A percentile compares a stretch with the other conserved stretches of the same genome.
Evolutionary conservation across 1,140 invertebrate genomes (phyloP).

Genomic region (Pogonomyrmex californicus): DNA sequence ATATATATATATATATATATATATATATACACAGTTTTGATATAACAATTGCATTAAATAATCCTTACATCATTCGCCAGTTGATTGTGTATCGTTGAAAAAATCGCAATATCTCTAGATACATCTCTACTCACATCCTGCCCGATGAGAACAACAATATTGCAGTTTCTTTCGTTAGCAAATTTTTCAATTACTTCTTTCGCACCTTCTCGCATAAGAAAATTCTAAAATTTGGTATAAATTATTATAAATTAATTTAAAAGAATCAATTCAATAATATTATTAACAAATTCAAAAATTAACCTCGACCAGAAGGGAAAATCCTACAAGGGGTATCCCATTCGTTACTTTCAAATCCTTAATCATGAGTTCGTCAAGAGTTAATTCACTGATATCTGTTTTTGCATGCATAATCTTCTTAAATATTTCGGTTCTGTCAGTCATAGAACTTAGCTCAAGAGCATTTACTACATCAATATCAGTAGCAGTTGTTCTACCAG

Average conservation of each 20-base stretch:
- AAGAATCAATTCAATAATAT: background rate
- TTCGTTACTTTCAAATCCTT: constrained; percentile 89
- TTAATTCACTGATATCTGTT: constrained; percentile 87
- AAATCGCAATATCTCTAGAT: constrained; percentile 87
- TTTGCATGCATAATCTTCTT: constrained; percentile 88
- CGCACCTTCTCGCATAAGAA: constrained; percentile 84
- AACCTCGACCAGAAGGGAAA: constrained; percentile 87
- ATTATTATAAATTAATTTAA: background rate
- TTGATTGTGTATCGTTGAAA: constrained; percentile 79
- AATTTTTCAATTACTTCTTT: constrained; percentile 85
- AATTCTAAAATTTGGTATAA: constrained; percentile 81
- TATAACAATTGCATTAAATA: background rate
- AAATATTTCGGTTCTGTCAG: constrained; percentile 84
- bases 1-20: no score
- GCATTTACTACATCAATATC: constrained; percentile 88
- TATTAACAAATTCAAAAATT: background rate
- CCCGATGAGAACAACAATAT: constrained; percentile 87
- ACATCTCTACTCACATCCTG: constrained; percentile 85
- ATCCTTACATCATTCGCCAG: constrained; percentile 81
- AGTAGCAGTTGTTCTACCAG: constrained; percentile 88
- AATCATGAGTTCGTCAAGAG: constrained; percentile 88
- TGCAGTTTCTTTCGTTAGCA: constrained; percentile 80
- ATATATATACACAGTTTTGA: no score
- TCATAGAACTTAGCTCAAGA: constrained; percentile 82
- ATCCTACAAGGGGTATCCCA: constrained; percentile 88